phyloP scores from a whole-genome alignment of 2,113 vertebrate genomes.

The Galemys pyrenaicus region DNA sequence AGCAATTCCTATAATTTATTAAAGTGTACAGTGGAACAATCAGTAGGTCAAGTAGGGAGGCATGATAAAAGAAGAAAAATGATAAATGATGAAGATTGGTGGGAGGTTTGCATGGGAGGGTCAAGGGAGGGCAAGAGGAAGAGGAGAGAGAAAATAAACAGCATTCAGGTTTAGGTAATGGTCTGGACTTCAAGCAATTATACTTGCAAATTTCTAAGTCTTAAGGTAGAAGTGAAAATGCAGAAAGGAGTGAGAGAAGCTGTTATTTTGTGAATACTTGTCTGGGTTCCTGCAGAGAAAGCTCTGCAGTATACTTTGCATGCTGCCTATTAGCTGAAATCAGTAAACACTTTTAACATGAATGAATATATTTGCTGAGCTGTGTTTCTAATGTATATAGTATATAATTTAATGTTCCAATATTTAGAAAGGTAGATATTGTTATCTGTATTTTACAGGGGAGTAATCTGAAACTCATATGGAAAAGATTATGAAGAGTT shows the following conservation, averaged over 20 bases:
- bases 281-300: not conserved
- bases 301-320: not conserved
- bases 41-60: not conserved
- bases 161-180: not conserved
- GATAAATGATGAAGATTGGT: not conserved
- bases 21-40: rapidly evolving
- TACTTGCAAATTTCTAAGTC: not conserved
- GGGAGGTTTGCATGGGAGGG: not conserved
- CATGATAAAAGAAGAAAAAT: not conserved
- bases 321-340: not conserved
- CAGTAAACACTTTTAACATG: not conserved
- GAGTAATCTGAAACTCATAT: not conserved
- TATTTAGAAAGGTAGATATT: not conserved
- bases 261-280: not conserved
- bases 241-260: not conserved
- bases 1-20: not conserved
- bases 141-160: not conserved
- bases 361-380: not conserved
- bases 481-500: not conserved
- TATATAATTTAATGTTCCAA: not conserved
- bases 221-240: not conserved
- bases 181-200: not conserved
- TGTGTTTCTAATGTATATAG: not conserved
- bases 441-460: not conserved
- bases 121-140: too few relatives aligned